These are phyloP conservation scores for Emydocephalus ijimae DNA, from an alignment of 2,113 vertebrate genomes.

Conservation along the genomic window DNA sequence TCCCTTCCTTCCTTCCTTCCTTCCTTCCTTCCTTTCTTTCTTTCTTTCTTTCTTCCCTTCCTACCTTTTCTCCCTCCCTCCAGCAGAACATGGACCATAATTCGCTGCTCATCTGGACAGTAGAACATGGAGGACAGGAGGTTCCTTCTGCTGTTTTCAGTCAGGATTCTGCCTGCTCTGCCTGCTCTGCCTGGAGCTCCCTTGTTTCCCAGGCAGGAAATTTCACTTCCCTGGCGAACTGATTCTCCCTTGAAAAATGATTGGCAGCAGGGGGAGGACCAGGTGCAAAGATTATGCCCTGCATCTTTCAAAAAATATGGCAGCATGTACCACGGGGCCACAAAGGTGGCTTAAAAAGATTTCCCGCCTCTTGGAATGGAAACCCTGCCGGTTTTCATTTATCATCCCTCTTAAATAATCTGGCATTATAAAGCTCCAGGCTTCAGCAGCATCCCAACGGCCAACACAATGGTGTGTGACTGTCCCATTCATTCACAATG, in stretches of 20 bases:
- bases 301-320: neutral
- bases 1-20: too few relatives aligned
- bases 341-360: neutral
- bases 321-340: neutral
- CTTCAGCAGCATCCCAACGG: neutral
- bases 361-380: neutral
- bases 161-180: neutral
- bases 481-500: neutral
- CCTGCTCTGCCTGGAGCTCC: neutral
- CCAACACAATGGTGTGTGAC: neutral
- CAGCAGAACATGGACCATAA: constrained; percentile 5
- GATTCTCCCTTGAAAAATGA: neutral
- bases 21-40: neutral
- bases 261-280: neutral
- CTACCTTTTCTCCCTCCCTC: neutral
- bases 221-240: neutral
- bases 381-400: neutral
- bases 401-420: neutral
- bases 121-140: neutral
- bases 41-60: neutral
- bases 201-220: too few relatives aligned
- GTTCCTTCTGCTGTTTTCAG: neutral
- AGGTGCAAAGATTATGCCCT: neutral
- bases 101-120: constrained; percentile 24
- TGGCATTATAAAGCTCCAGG: neutral